These are phyloP conservation scores for Ornithoptera alexandrae DNA, from an alignment of 2,888 invertebrate species.

Conservation along the genomic window DNA sequence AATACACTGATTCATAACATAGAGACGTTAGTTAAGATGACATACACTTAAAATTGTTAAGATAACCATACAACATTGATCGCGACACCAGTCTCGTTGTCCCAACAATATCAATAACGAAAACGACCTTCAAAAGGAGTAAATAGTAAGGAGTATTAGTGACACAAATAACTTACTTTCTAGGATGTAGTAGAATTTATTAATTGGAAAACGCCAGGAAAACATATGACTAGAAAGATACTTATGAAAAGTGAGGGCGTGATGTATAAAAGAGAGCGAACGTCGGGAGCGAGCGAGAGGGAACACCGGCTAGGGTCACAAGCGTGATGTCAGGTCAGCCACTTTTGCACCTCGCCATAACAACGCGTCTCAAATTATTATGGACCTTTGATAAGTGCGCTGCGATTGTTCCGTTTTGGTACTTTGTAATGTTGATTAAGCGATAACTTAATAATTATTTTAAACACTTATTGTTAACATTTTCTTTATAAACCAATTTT, in stretches of 20 bases:
- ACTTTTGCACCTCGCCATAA: conserved; percentile 81
- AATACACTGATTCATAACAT: no score
- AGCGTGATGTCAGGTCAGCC: conserved; percentile 81
- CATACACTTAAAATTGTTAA: no score
- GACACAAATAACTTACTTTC: conserved; percentile 42
- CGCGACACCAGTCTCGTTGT: no score
- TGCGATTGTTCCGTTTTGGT: conserved; percentile 75
- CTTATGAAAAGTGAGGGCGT: conserved; percentile 78
- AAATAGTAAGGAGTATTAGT: no score
- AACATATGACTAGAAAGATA: conserved; percentile 76
- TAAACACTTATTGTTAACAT: not conserved
- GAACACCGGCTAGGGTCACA: conserved; percentile 69
- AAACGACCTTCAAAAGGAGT: no score
- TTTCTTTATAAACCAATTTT: not conserved
- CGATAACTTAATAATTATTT: not conserved
- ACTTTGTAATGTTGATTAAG: conserved; percentile 78
- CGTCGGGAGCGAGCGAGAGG: conserved; percentile 55
- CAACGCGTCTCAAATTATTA: conserved; percentile 81
- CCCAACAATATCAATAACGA: no score
- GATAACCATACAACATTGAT: no score
- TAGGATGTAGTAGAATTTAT: conserved; percentile 75
- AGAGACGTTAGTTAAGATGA: no score
- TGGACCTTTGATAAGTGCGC: conserved; percentile 80
- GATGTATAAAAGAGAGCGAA: conserved; percentile 67
- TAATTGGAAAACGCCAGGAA: conserved; percentile 67